A percentile compares a stretch with the other conserved stretches of the same genome.
phyloP scores from a whole-genome alignment of 1,140 invertebrate genomes.

The Melipona quadrifasciata region DNA sequence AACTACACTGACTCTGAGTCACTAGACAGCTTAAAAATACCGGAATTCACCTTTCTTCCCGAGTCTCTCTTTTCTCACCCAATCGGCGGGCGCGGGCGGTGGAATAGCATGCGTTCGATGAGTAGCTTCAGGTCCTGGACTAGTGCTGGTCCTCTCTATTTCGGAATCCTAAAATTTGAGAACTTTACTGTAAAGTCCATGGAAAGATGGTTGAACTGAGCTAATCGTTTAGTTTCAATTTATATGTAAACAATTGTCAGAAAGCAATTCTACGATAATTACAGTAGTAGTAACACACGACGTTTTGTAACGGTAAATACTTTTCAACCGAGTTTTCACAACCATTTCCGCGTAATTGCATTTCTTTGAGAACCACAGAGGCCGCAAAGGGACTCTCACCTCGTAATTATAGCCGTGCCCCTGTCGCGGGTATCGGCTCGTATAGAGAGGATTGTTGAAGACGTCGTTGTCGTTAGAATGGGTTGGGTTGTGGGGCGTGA shows the following conservation, averaged over 20 bases:
- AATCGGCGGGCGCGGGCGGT: constrained; percentile 86
- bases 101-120: constrained; percentile 81
- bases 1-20: constrained; percentile 9
- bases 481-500: constrained; percentile 86
- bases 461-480: constrained; percentile 82
- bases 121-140: constrained; percentile 79
- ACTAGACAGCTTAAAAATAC: constrained; percentile 88
- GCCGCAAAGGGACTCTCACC: constrained; percentile 62
- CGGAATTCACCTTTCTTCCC: constrained; percentile 98
- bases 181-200: background rate
- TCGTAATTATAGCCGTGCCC: constrained; percentile 79
- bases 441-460: constrained; percentile 89
- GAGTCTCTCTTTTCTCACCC: constrained; percentile 92
- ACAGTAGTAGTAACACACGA: background rate
- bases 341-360: background rate
- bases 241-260: background rate
- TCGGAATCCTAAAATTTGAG: constrained; percentile 78
- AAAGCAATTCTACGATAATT: background rate
- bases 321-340: background rate
- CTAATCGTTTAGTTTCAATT: background rate
- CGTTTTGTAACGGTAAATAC: constrained; percentile 20
- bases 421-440: constrained; percentile 80
- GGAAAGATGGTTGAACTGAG: background rate
- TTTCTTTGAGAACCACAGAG: background rate
- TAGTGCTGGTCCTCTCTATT: constrained; percentile 79